A percentile compares a stretch with the other conserved stretches of the same genome.
Conservation (phyloP, 2,888 invertebrate species). For the Drosophila birchii region DNA sequence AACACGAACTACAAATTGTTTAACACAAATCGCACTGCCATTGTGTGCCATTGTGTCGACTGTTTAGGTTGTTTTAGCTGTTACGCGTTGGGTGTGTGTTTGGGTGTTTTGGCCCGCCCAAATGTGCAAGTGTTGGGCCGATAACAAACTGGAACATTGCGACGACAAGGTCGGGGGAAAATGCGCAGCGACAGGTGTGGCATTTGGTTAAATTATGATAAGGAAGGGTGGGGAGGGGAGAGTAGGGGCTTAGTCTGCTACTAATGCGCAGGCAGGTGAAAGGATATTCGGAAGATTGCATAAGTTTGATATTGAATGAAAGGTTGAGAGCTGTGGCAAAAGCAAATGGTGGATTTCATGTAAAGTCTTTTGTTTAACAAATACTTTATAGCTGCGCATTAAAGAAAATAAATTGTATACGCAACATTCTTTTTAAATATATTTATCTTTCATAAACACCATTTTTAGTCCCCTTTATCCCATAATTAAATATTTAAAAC, state of each 20-base stretch:
- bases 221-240: slow-evolving; percentile 1
- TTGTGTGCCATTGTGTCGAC: slow-evolving; percentile 29
- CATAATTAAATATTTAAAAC: slow-evolving; percentile 9
- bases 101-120: slow-evolving; percentile 4
- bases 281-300: slow-evolving; percentile 22
- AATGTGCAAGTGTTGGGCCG: slow-evolving; percentile 41
- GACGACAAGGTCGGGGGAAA: slow-evolving; percentile 25
- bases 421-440: no score
- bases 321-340: neutral
- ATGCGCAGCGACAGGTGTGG: slow-evolving; percentile 34
- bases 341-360: neutral
- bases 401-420: neutral
- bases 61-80: slow-evolving; percentile 26
- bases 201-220: slow-evolving; percentile 26
- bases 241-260: neutral
- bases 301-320: slow-evolving; percentile 5
- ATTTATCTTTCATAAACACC: neutral
- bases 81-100: slow-evolving; percentile 10
- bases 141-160: slow-evolving; percentile 37
- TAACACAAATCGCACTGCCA: slow-evolving; percentile 66
- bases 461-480: neutral
- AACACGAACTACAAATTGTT: slow-evolving; percentile 76
- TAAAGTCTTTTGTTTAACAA: neutral
- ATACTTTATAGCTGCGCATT: neutral
- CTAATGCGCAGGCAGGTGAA: slow-evolving; percentile 4